Conservation (phyloP, 2,797 vertebrate genomes). For the Trachops cirrhosus region DNA sequence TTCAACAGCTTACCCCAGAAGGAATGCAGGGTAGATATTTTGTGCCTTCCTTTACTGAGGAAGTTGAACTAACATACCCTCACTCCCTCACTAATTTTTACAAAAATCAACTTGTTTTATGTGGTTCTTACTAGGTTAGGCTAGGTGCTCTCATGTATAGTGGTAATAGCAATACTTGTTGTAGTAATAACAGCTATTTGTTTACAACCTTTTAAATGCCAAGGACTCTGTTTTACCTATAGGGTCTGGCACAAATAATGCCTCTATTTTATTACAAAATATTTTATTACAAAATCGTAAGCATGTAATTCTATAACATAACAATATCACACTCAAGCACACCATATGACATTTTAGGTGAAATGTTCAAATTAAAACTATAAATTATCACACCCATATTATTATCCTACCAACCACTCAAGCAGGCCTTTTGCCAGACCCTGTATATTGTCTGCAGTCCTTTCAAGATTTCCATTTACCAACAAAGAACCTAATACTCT, state of each 20-base stretch:
- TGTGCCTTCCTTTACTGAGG: not conserved
- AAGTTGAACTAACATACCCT: not conserved
- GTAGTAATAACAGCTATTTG: not conserved
- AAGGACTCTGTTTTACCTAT: not conserved
- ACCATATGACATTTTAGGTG: no score
- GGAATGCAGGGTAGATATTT: not conserved
- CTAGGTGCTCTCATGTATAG: rapidly evolving
- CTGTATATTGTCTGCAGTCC: not conserved
- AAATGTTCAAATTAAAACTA: no score
- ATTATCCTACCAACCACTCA: no score
- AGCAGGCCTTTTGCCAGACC: no score
- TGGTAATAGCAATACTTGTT: not conserved
- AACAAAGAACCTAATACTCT: not conserved
- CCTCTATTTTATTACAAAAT: no score
- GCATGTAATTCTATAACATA: no score
- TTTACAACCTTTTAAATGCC: not conserved
- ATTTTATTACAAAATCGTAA: no score
- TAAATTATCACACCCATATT: no score
- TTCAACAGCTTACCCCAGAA: not conserved
- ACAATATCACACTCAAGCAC: no score
- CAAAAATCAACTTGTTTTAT: not conserved
- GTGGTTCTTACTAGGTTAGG: not conserved
- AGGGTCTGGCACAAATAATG: no score
- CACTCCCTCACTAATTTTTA: not conserved
- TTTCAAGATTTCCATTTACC: not conserved